A percentile compares a stretch with the other conserved stretches of the same genome.
Conservation (phyloP, 1,140 invertebrate genomes). For the Drosophila ananassae region DNA sequence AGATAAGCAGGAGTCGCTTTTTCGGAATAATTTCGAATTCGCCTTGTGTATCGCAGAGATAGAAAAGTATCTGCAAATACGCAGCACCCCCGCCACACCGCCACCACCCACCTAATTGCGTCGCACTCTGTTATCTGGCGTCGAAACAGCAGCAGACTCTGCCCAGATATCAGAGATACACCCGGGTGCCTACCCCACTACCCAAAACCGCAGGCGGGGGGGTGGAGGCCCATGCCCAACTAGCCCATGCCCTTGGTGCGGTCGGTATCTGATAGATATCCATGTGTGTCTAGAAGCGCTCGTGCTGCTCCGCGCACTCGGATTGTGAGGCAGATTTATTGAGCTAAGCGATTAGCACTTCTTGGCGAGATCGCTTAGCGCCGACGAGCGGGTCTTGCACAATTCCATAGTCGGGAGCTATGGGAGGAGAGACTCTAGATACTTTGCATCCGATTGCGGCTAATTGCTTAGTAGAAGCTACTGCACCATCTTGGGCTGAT, state of each 20-base stretch:
- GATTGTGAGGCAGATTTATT: conserved; percentile 72
- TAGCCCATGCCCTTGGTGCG: conserved; percentile 44
- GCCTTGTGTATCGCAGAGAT: conserved; percentile 57
- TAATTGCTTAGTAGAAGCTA: too few relatives aligned
- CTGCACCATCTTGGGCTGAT: too few relatives aligned
- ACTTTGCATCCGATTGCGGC: neutral
- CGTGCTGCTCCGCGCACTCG: conserved; percentile 28
- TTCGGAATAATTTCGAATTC: conserved; percentile 71
- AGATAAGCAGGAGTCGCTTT: conserved; percentile 59
- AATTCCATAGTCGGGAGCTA: conserved; percentile 24
- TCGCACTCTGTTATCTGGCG: conserved; percentile 61
- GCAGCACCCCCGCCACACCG: conserved; percentile 14
- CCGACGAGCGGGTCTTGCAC: conserved; percentile 16
- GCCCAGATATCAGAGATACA: conserved; percentile 57
- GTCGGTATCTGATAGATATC: conserved; percentile 35
- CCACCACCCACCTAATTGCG: conserved; percentile 52
- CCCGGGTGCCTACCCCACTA: neutral
- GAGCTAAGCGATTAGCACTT: conserved; percentile 74
- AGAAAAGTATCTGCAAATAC: conserved; percentile 52
- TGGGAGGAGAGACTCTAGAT: conserved; percentile 19
- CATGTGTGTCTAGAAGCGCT: conserved; percentile 25
- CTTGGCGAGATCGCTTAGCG: conserved; percentile 62
- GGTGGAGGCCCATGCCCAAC: neutral
- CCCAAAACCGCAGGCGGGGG: too few relatives aligned
- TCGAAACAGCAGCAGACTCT: conserved; percentile 44